Evolutionary conservation across 2,113 vertebrate genomes (phyloP), one percentile per base, ranked within the genome.

Genomic region (Dicaeum eximium): DNA sequence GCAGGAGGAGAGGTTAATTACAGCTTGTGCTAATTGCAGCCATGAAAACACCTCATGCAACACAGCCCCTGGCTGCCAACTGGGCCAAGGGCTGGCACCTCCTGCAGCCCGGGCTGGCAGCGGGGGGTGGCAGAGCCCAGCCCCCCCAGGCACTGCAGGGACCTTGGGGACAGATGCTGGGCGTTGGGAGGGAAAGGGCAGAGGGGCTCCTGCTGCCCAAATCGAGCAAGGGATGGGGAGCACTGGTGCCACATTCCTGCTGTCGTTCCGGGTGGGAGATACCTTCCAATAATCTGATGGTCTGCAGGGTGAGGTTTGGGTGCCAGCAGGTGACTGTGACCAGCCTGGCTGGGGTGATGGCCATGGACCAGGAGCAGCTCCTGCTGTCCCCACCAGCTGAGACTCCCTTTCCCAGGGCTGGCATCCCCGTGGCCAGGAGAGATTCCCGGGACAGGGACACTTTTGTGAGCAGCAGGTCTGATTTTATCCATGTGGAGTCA

Each of bases 1-100:
- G 83, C 28, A 3, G 72, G 24, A 95, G 64, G 23, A 77, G 51
- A 91, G 27, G 67, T 31, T 94, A 93, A 96, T 96, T 91, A 95
- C 64, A 91, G 50, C 42, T 61, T 57, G 65, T 7, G 38, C 33
- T 91, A 65, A 86, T 83, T 77, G 47, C 35, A 53, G 20, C 60
- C 9, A 0, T 25, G 67, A 45, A 80, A 93, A 93, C 91, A 92
- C 50, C 37, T 88, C 69, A 23, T 0, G 40, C 75, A 87, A 75
- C 4, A 13, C 61, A 30, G 57, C 44, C 53, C 40, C 74, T 51
- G 82, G 61, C 61, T 93, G 94, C 92, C 88, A 96, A 77, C 19
- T 89, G 79, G 88, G 79, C 6, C 16, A 11, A 80, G 81, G 82
- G 74, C 65, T 74, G 86, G 28, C 62, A 37, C 10, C 60, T 56